Base-by-base conservation (phyloP, 2,797 vertebrate genomes). In the Anguilla megastoma region DNA sequence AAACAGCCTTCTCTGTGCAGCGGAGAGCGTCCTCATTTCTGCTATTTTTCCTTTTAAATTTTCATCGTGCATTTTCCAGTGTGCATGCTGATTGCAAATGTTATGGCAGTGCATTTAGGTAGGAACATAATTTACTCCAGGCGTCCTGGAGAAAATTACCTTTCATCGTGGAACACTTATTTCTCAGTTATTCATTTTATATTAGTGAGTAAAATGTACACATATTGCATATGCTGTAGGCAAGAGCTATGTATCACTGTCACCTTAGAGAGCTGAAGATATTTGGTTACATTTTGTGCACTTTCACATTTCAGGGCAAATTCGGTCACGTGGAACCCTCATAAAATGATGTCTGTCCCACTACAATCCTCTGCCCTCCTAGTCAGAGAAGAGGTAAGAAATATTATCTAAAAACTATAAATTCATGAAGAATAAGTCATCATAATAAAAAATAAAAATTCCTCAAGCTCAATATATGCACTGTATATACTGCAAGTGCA, bases 331-430 rank as follows among this genome's bases (percentile, higher is more conserved):
- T 99, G 99, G 99, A 99, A 99, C 92, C 99, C 99, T 8, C 99
- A 99, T 94, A 99, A 99, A 94, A 99, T 99, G 99, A 99, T 99
- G 99, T 97, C 98, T 0, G 98, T 99, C 87, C 98, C 98, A 0
- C 92, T 99, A 93, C 99, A 99, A 93, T 99, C 98, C 86, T 99
- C 99, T 0, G 98, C 98, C 87, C 95, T 99, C 91, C 97, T 99
- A 85, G 97, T 99, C 89, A 96, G 97, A 94, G 98, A 99, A 94
- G 98, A 99, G 98, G 99, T 99, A 88, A 63, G 33, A 88, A 48
- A 50, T 82, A 21, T 48, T 24, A n/a, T 82, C 10, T 8, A 2
- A 24, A 48, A 76, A 36, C 2, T 18, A 36, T 27, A 6, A 71
- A 24, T 16, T 36, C 14, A 18, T 36, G 9, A 71, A 2, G 9